These are phyloP conservation scores for Phymanthus crucifer DNA, from an alignment of 92 coral and sea anemone species.

Conservation along the genomic window DNA sequence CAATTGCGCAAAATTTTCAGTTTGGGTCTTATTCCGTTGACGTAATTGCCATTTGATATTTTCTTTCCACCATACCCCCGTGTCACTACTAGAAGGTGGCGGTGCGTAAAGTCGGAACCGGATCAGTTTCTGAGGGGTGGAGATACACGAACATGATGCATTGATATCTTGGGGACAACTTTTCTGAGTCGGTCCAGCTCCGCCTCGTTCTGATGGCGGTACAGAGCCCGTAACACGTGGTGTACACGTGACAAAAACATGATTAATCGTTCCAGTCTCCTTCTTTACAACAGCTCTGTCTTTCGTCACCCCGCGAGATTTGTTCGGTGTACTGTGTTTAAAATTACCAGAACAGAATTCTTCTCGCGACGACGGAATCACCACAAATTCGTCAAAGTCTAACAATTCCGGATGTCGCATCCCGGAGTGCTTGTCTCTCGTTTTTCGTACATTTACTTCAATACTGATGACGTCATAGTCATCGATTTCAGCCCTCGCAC, in stretches of 20 bases:
- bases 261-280: background rate
- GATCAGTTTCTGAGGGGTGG: constrained; percentile 41
- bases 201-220: constrained; percentile 4
- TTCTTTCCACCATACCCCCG: constrained; percentile 80
- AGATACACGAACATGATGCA: constrained; percentile 19
- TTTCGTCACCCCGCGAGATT: background rate
- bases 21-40: constrained; percentile 69
- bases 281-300: background rate
- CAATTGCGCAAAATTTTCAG: constrained; percentile 65
- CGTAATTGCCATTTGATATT: constrained; percentile 71
- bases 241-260: constrained; percentile 37
- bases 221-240: constrained; percentile 31
- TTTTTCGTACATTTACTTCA: constrained; percentile 45
- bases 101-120: constrained; percentile 48
- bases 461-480: constrained; percentile 82
- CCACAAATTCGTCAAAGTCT: constrained; percentile 70
- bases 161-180: background rate
- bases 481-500: constrained; percentile 34
- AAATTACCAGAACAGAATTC: constrained; percentile 68
- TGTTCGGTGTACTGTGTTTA: constrained; percentile 46
- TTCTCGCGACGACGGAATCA: constrained; percentile 78
- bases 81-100: constrained; percentile 20
- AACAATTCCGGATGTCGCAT: constrained; percentile 3
- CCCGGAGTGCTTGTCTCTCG: background rate
- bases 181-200: background rate